These are phyloP conservation scores for Montipora foliosa DNA, from an alignment of 64 coral and sea anemone genomes.

Conservation along the genomic window DNA sequence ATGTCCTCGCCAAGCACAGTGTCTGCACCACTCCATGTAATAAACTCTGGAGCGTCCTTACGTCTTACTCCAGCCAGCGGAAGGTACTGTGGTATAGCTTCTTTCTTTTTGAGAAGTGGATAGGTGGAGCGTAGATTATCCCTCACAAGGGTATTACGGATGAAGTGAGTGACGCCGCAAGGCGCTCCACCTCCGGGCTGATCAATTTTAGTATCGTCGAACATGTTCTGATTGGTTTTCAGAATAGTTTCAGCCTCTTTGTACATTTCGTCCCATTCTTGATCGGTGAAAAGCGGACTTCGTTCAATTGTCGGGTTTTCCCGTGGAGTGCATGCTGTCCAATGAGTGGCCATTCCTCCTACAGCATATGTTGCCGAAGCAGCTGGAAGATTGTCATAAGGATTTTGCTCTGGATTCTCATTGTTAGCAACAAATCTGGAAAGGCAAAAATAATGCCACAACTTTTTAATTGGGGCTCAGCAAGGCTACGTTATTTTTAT, in stretches of 20 bases:
- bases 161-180: not conserved
- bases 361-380: constrained; percentile 47
- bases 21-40: constrained; percentile 16
- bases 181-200: too few species aligned
- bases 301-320: not conserved
- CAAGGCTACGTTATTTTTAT: too few species aligned
- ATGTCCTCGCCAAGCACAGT: constrained; percentile 32
- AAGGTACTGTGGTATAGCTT: constrained; percentile 10
- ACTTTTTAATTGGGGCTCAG: too few species aligned
- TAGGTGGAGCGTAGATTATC: not conserved
- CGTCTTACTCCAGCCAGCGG: constrained; percentile 32
- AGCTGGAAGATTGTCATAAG: constrained; percentile 3
- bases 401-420: not conserved
- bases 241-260: constrained; percentile 14
- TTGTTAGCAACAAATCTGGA: not conserved
- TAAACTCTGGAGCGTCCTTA: constrained; percentile 7
- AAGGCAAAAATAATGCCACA: not conserved
- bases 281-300: not conserved
- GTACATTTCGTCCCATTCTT: constrained; percentile 23
- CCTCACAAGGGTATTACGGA: constrained; percentile 42
- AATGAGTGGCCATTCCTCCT: constrained; percentile 36
- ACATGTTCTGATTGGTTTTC: constrained; percentile 13
- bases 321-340: constrained; percentile 12
- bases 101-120: not conserved
- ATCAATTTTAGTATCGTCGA: not conserved